These are phyloP conservation scores for Nomada flava DNA, from an alignment of 2,888 invertebrate species.

Conservation along the genomic window DNA sequence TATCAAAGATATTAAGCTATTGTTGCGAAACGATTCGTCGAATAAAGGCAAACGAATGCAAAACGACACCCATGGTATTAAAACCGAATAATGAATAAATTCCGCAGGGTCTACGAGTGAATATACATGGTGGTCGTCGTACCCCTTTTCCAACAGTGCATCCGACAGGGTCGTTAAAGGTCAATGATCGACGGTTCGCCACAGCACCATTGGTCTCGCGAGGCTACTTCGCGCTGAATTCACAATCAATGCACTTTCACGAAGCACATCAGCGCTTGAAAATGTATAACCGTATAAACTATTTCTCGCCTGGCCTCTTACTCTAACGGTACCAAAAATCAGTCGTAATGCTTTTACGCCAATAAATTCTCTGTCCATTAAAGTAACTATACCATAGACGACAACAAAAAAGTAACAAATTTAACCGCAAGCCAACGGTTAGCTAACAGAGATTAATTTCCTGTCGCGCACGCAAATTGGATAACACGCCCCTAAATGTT, in stretches of 20 bases:
- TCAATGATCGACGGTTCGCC: constrained; percentile 65
- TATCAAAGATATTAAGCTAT: too few relatives aligned
- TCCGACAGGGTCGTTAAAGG: constrained; percentile 60
- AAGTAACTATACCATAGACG: neutral
- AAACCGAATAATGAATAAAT: constrained; percentile 17
- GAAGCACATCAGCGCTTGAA: constrained; percentile 25
- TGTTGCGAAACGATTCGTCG: too few relatives aligned
- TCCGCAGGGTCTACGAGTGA: neutral
- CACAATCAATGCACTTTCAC: constrained; percentile 63
- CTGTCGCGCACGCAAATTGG: neutral
- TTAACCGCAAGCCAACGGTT: neutral
- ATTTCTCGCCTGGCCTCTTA: constrained; percentile 13
- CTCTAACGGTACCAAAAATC: neutral
- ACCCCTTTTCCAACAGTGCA: constrained; percentile 29
- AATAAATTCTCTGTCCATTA: neutral
- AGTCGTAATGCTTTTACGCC: neutral
- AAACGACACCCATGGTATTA: neutral
- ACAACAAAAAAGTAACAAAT: neutral
- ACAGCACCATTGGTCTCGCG: constrained; percentile 55
- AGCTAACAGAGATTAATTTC: neutral
- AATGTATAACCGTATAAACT: constrained; percentile 25
- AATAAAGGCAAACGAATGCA: too few relatives aligned
- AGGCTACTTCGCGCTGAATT: constrained; percentile 62
- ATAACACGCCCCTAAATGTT: constrained; percentile 10
- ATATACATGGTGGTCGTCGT: constrained; percentile 32